Base-by-base conservation (phyloP, 2,797 vertebrate species). In the Poecilia gillii region DNA sequence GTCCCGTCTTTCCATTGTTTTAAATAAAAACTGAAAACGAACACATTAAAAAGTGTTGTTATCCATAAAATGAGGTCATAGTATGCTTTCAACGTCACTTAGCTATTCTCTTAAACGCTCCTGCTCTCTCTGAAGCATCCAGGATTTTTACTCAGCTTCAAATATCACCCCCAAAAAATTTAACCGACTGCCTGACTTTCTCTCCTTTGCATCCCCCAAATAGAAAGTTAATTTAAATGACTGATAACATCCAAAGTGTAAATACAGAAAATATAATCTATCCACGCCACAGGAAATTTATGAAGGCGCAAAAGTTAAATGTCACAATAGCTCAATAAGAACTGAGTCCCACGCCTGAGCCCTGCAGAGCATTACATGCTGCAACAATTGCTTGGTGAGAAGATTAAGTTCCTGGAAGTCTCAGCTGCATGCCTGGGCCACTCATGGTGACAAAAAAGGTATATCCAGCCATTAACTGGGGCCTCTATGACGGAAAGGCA, bases 321-420 rank as follows among this genome's bases (percentile, higher is more conserved):
- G 13, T 53, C 53, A 43, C 20, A 78, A 55, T 75, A 53, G 80
- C 79, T 84, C 11, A 23, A 74, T 43, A 75, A 47, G 11, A 79
- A 79, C 23, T 71, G 28, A 72, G 77, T 43, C 36, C n/a, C 36
- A 72, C 49, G 75, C 84, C 43, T 47, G 25, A 53, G 47, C 49
- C 77, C 72, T 49, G 74, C 51, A 41, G 49, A 33, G 70, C 78
- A 77, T 64, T 74, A 79, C 53, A 81, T 76, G 70, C 70, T 77
- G 70, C 55, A 83, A 64, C 73, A 82, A 79, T 72, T 71, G 78
- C 49, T 66, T 74, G 72, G 74, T 59, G 68, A 31, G 59, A 49
- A 28, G 72, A 53, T 66, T 77, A 81, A 81, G 31, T 45, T 88
- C 75, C 53, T 62, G 59, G 39, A n/a, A 84, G 53, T 84, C 47